Evolutionary conservation across 2,888 invertebrate species (phyloP).

Genomic region (Dioctria rufipes): DNA sequence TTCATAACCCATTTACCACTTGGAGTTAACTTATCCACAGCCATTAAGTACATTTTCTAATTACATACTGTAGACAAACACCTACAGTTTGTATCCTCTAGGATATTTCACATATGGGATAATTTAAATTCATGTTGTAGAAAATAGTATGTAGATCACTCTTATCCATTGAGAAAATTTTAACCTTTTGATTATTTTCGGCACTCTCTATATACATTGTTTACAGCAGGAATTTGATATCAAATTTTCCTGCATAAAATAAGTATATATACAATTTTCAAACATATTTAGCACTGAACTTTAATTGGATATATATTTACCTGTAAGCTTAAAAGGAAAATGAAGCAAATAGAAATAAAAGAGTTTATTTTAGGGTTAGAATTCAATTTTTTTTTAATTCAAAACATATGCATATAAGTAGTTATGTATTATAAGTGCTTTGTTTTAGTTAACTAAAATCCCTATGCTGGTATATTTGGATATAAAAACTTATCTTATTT

Average conservation of each 20-base stretch:
- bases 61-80: neutral
- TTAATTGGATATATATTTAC: neutral
- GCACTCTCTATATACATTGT: neutral
- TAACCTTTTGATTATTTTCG: neutral
- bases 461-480: neutral
- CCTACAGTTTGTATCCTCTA: neutral
- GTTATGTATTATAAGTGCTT: neutral
- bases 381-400: neutral
- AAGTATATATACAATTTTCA: neutral
- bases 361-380: neutral
- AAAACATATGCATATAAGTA: too few species aligned
- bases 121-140: neutral
- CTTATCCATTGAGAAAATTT: neutral
- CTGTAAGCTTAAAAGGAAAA: neutral
- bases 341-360: neutral
- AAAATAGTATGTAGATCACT: neutral
- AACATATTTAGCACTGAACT: neutral
- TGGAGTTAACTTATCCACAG: neutral
- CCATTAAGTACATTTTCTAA: neutral
- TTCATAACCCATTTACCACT: neutral
- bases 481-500: neutral
- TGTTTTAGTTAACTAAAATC: neutral
- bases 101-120: neutral
- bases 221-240: neutral
- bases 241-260: too few species aligned